phyloP scores from a whole-genome alignment of 2,888 invertebrate genomes.

The Julus scandinavius region DNA sequence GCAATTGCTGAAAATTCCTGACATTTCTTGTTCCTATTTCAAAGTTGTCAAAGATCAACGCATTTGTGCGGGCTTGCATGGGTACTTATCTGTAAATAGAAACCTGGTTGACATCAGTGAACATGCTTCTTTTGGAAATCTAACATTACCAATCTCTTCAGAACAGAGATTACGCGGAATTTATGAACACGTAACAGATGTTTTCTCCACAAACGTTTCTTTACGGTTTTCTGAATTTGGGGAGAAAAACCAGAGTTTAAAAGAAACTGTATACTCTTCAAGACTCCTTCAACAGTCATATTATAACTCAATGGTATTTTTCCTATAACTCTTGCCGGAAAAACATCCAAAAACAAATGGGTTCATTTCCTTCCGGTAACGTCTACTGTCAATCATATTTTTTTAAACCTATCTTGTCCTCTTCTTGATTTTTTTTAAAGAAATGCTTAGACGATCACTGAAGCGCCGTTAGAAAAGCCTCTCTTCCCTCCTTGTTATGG shows the following conservation, averaged over 20 bases:
- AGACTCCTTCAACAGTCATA: background rate
- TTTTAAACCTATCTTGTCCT: background rate
- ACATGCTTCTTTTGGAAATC: background rate
- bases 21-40: background rate
- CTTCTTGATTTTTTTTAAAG: background rate
- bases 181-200: constrained; percentile 13
- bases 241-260: background rate
- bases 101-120: background rate
- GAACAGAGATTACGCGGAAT: background rate
- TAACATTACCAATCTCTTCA: background rate
- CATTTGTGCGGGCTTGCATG: background rate
- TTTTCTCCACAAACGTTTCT: background rate
- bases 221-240: background rate
- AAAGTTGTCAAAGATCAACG: background rate
- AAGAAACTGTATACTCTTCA: background rate
- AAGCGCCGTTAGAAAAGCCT: too few relatives aligned
- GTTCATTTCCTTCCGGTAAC: background rate
- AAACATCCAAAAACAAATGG: background rate
- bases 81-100: constrained; percentile 17
- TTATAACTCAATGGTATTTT: background rate
- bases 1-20: background rate
- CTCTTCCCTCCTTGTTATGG: background rate
- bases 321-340: background rate
- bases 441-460: background rate
- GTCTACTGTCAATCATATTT: background rate